Evolutionary conservation across 2,113 vertebrate species (phyloP).

Genomic region (Eulacestoma nigropectus): DNA sequence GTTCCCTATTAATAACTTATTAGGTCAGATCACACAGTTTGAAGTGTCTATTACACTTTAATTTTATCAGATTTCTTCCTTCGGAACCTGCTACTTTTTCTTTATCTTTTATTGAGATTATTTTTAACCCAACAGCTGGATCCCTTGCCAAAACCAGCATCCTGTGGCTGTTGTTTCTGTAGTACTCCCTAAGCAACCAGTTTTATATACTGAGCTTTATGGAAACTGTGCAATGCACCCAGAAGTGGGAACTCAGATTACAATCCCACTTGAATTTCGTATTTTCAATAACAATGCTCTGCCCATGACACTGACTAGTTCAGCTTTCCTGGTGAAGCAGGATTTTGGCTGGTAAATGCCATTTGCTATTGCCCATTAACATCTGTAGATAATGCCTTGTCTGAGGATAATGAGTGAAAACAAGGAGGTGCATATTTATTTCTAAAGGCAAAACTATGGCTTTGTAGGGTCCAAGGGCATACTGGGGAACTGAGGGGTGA

Average conservation of each 20-base stretch:
- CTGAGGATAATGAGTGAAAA: not conserved
- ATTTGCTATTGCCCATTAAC: not conserved
- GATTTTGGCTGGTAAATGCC: not conserved
- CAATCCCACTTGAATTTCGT: not conserved
- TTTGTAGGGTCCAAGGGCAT: not conserved
- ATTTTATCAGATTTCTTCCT: slow-evolving; percentile 78
- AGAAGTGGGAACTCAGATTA: not conserved
- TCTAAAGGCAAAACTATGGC: not conserved
- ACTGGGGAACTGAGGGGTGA: not conserved
- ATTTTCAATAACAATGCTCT: not conserved
- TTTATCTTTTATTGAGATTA: slow-evolving; percentile 62
- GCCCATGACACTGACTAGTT: not conserved
- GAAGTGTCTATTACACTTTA: slow-evolving; percentile 80
- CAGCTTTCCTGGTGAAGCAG: not conserved
- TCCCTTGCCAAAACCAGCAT: not conserved
- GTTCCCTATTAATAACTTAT: slow-evolving; percentile 96
- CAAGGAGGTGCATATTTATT: not conserved
- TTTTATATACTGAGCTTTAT: not conserved
- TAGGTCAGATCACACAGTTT: slow-evolving; percentile 83
- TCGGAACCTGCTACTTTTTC: slow-evolving; percentile 54
- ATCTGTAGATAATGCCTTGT: not conserved
- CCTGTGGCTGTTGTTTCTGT: not conserved
- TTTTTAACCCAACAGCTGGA: slow-evolving; percentile 16
- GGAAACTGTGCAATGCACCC: not conserved
- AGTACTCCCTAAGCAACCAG: not conserved